Evolutionary conservation across 2,113 vertebrate genomes (phyloP), one percentile per base, ranked within the genome.

Genomic region (Thryonomys swinderianus): DNA sequence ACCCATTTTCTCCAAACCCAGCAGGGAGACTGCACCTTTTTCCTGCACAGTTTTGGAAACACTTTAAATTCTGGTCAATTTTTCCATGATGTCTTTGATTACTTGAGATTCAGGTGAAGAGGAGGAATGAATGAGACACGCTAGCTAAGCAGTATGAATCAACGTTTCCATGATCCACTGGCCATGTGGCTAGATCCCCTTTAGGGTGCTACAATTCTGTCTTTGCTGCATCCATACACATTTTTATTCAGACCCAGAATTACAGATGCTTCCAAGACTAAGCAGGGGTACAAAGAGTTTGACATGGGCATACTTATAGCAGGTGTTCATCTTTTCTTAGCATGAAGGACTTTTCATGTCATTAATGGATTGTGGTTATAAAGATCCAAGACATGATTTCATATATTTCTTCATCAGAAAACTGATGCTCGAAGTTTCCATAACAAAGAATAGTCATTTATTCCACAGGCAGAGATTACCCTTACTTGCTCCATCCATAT

Each of bases 91-190:
- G 71, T 79, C 61, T 59, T 83, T 88, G 32, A 87, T 21, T 61
- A 88, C 92, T 93, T 93, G n/a, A 42, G 88, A 62, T 85, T 79
- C 90, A 11, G 42, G 37, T 76, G 59, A 94, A 30, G 37, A 92
- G 45, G 73, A 83, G n/a, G 11, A 80, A n/a, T 27, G 14, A 74
- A 37, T 57, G 71, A 84, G 88, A 32, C 1, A 0, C 2, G 69
- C 53, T 17, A 61, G 23, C 9, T 23, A 78, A 76, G 64, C 34
- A 82, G 3, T 7, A 53, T 45, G 40, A 55, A 27, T 80, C 69
- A 53, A 30, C 74, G n/a, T 84, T 92, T 91, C 66, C n/a, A 30
- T 48, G 55, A 88, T 18, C n/a, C 37, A 62, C 2, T 90, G 78
- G 42, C 51, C 74, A 66, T 0, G 0, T 61, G 59, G 55, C 55